phyloP scores from a whole-genome alignment of 2,888 invertebrate species.

The Desoria tigrina region DNA sequence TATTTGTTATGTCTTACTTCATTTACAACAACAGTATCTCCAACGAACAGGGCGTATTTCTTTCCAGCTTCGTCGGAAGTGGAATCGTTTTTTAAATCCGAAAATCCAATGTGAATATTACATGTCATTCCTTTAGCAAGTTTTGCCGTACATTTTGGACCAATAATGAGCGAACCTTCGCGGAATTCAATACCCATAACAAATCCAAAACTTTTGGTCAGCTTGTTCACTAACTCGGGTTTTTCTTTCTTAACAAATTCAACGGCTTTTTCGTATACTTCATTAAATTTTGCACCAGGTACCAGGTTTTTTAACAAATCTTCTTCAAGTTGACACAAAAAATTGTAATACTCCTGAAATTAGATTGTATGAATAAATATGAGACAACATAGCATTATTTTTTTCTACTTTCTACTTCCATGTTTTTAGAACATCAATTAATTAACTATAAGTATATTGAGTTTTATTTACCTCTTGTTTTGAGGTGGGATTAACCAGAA shows the following conservation, averaged over 20 bases:
- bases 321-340: slow-evolving; percentile 84
- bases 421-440: too few species aligned
- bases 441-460: too few species aligned
- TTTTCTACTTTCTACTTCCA: background rate
- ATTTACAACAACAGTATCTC: slow-evolving; percentile 94
- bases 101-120: slow-evolving; percentile 89
- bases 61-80: slow-evolving; percentile 78
- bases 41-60: slow-evolving; percentile 93
- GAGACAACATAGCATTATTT: background rate
- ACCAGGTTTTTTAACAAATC: slow-evolving; percentile 81
- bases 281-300: slow-evolving; percentile 77
- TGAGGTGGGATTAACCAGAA: slow-evolving; percentile 88
- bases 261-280: slow-evolving; percentile 82
- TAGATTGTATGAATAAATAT: background rate
- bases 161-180: slow-evolving; percentile 88
- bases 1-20: slow-evolving; percentile 64
- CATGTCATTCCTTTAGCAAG: slow-evolving; percentile 94
- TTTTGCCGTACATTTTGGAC: slow-evolving; percentile 73
- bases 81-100: slow-evolving; percentile 78
- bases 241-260: slow-evolving; percentile 82
- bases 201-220: slow-evolving; percentile 96
- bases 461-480: slow-evolving; percentile 64
- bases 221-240: slow-evolving; percentile 78
- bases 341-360: slow-evolving; percentile 68
- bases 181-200: slow-evolving; percentile 98